These are phyloP conservation scores for Nephrotoma flavescens DNA, from an alignment of 2,888 invertebrate species.

Conservation along the genomic window DNA sequence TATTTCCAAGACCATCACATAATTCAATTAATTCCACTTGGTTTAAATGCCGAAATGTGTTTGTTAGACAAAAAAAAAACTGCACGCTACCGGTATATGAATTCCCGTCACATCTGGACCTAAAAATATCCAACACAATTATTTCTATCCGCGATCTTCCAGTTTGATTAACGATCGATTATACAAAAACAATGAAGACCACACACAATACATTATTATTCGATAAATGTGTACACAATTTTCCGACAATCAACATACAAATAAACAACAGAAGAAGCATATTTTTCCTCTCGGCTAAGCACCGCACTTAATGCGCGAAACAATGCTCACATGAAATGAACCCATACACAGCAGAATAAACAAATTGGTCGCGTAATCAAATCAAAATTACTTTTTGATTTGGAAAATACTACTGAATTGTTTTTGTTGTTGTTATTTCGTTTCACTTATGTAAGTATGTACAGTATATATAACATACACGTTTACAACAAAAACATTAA, in stretches of 20 bases:
- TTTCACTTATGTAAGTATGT: background rate
- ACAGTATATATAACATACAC: too few relatives aligned
- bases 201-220: background rate
- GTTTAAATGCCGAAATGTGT: too few relatives aligned
- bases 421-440: background rate
- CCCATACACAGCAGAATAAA: background rate
- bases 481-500: background rate
- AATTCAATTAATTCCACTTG: too few relatives aligned
- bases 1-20: too few relatives aligned
- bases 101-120: background rate
- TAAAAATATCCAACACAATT: background rate
- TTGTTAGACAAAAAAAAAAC: too few relatives aligned
- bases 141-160: background rate
- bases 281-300: background rate
- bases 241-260: background rate
- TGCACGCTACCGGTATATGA: too few relatives aligned
- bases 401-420: background rate
- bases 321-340: background rate
- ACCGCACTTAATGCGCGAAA: background rate
- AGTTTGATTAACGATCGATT: background rate
- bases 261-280: background rate
- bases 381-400: background rate
- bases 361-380: background rate
- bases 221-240: background rate
- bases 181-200: background rate